Evolutionary conservation across 92 coral and sea anemone species (phyloP).

Genomic region (Actinernus sp.): DNA sequence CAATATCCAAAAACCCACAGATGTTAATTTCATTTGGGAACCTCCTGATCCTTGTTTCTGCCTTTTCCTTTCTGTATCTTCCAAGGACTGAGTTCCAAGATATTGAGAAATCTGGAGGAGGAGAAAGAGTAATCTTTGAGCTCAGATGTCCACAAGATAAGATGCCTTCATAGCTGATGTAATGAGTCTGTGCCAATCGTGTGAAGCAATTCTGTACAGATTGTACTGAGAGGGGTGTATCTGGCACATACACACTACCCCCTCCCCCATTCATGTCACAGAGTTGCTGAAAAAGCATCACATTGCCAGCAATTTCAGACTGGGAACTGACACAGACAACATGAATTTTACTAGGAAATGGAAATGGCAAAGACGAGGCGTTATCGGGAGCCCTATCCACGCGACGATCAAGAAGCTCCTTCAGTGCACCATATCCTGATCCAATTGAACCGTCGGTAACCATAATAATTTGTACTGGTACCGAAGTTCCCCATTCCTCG

Average conservation of each 20-base stretch:
- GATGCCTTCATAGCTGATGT: constrained; percentile 76
- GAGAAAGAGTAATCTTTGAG: constrained; percentile 83
- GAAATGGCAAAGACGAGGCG: constrained; percentile 83
- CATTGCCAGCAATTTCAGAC: constrained; percentile 61
- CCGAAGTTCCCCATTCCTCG: constrained; percentile 98
- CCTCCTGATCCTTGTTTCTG: constrained; percentile 66
- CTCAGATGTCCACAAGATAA: constrained; percentile 90
- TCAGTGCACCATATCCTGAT: constrained; percentile 82
- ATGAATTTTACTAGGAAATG: constrained; percentile 94
- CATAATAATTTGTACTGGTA: constrained; percentile 89
- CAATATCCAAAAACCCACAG: constrained; percentile 91
- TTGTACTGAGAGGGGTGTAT: constrained; percentile 74
- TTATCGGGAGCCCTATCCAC: constrained; percentile 65
- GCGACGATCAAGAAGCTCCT: constrained; percentile 80
- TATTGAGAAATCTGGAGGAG: constrained; percentile 87
- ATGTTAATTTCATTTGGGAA: constrained; percentile 89
- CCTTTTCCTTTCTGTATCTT: constrained; percentile 48
- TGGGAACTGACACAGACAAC: constrained; percentile 82
- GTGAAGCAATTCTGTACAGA: constrained; percentile 89
- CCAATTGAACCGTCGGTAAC: constrained; percentile 97
- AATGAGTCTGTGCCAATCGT: constrained; percentile 91
- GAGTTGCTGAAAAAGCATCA: constrained; percentile 85
- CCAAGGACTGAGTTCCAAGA: constrained; percentile 63
- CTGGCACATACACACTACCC: constrained; percentile 94
- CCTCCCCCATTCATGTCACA: constrained; percentile 90